phyloP scores from a whole-genome alignment of 1,140 invertebrate genomes.

The Bombus superbus region DNA sequence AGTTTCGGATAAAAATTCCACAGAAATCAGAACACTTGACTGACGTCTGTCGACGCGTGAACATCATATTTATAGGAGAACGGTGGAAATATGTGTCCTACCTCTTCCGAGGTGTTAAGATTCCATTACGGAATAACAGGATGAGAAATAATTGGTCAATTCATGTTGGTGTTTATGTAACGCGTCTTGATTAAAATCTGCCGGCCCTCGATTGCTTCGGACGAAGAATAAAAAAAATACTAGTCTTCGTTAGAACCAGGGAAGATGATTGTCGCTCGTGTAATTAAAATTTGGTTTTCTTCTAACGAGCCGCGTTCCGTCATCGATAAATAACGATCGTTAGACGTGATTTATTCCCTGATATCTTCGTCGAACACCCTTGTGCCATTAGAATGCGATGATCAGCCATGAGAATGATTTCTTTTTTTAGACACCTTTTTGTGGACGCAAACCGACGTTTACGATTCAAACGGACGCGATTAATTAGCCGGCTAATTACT shows the following conservation, averaged over 20 bases:
- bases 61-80: slow-evolving; percentile 39
- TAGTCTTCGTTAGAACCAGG: background rate
- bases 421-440: background rate
- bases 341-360: background rate
- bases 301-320: background rate
- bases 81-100: background rate
- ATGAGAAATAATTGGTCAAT: slow-evolving; percentile 59
- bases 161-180: slow-evolving; percentile 64
- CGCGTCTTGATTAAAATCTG: background rate
- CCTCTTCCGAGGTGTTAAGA: slow-evolving; percentile 4
- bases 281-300: background rate
- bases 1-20: background rate
- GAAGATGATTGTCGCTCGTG: background rate
- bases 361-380: no score
- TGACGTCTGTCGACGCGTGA: slow-evolving; percentile 2
- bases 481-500: background rate
- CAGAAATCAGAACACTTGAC: background rate
- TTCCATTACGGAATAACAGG: slow-evolving; percentile 18
- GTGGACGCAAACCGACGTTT: background rate
- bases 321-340: background rate
- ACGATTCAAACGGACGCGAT: background rate
- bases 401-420: background rate
- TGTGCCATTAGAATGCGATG: background rate
- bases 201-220: background rate
- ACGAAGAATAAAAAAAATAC: background rate